These are phyloP conservation scores for Corvus hawaiiensis DNA, from an alignment of 2,113 vertebrate species.

Conservation along the genomic window DNA sequence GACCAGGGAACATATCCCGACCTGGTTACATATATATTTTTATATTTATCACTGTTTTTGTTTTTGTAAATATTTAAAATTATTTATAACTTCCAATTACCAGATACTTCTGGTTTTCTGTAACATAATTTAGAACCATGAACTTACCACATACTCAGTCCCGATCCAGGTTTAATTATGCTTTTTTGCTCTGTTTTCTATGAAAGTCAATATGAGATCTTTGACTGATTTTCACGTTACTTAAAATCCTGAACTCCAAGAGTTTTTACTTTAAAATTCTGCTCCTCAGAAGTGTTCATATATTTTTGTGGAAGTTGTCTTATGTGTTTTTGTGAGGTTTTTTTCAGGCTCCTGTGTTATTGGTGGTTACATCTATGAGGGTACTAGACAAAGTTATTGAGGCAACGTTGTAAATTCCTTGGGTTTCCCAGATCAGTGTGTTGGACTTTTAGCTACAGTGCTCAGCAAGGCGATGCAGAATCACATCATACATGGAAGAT, in stretches of 20 bases:
- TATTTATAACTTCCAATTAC: neutral
- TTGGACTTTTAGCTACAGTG: neutral
- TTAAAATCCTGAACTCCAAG: neutral
- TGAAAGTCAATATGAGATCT: neutral
- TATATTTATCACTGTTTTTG: neutral
- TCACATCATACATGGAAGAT: neutral
- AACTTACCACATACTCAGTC: neutral
- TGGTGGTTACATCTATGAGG: neutral
- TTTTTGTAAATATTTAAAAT: neutral
- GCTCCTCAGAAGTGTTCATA: neutral
- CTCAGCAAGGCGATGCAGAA: neutral
- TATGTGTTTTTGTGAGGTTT: no score
- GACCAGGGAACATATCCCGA: neutral
- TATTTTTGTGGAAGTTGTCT: neutral
- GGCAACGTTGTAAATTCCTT: neutral
- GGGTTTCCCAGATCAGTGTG: neutral
- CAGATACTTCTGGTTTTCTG: neutral
- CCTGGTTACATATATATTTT: neutral
- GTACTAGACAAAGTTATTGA: neutral
- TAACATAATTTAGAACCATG: neutral
- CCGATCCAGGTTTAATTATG: neutral
- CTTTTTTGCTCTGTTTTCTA: neutral
- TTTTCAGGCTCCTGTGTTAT: neutral
- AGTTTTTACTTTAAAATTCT: neutral
- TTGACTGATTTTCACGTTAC: neutral